These are phyloP conservation scores for Asobara japonica DNA, from an alignment of 1,140 invertebrate species.

Conservation along the genomic window DNA sequence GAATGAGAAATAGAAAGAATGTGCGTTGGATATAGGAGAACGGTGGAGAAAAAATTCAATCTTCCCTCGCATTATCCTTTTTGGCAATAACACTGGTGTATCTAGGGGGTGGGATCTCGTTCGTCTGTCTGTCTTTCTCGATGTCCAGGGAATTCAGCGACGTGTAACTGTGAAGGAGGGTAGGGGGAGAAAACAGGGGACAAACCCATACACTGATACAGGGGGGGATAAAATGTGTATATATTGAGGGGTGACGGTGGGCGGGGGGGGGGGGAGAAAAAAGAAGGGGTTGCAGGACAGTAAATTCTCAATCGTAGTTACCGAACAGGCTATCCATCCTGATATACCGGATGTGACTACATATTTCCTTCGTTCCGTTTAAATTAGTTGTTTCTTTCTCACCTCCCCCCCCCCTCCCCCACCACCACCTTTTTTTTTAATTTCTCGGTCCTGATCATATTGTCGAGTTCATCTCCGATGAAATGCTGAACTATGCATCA, in stretches of 20 bases:
- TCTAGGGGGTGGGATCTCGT: slow-evolving; percentile 31
- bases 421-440: not conserved
- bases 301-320: slow-evolving; percentile 56
- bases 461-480: slow-evolving; percentile 34
- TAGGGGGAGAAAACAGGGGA: not conserved
- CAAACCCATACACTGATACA: not conserved
- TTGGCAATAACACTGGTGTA: slow-evolving; percentile 46
- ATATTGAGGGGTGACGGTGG: not conserved
- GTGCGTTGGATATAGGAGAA: slow-evolving; percentile 34
- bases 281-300: slow-evolving; percentile 47
- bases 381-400: slow-evolving; percentile 57
- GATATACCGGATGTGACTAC: slow-evolving; percentile 59
- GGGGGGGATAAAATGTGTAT: too few relatives aligned
- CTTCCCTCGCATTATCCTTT: slow-evolving; percentile 52
- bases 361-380: slow-evolving; percentile 62
- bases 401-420: not conserved
- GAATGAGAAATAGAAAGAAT: slow-evolving; percentile 16
- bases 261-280: slow-evolving; percentile 17
- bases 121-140: slow-evolving; percentile 13
- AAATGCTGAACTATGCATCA: not conserved
- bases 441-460: slow-evolving; percentile 45
- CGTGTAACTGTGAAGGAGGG: not conserved
- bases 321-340: slow-evolving; percentile 52
- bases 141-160: slow-evolving; percentile 17
- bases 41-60: slow-evolving; percentile 46